phyloP scores from a whole-genome alignment of 2,113 vertebrate species.

The Genyomyrus donnyi region DNA sequence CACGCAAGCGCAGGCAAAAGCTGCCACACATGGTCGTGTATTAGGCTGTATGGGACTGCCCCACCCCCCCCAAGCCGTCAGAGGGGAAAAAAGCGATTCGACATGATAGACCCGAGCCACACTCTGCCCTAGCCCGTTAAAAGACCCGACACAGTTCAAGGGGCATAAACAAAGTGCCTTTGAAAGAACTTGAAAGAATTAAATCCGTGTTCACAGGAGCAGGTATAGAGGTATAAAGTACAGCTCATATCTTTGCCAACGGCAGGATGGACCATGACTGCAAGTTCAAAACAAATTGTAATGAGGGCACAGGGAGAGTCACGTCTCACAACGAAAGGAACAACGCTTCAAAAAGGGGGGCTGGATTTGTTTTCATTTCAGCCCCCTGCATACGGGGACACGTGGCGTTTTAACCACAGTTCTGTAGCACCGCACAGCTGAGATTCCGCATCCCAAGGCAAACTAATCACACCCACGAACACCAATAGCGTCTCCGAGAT shows the following conservation, averaged over 20 bases:
- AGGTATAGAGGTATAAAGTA: conserved; percentile 44
- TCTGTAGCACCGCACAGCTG: neutral
- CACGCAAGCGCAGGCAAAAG: neutral
- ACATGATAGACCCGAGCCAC: neutral
- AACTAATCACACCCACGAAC: neutral
- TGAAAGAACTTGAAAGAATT: conserved; percentile 38
- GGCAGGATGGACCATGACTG: conserved; percentile 40
- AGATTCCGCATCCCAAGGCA: neutral
- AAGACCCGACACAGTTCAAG: conserved; percentile 14
- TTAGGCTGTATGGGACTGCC: neutral
- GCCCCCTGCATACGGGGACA: neutral
- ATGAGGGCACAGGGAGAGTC: conserved; percentile 25
- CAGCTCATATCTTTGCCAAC: conserved; percentile 45
- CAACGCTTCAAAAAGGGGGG: neutral
- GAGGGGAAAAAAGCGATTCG: neutral
- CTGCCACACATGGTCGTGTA: neutral
- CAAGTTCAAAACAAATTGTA: conserved; percentile 46
- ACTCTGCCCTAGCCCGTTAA: neutral
- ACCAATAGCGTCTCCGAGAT: neutral
- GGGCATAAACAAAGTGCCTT: conserved; percentile 43
- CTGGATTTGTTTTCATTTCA: neutral
- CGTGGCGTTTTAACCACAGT: neutral
- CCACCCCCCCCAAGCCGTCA: neutral
- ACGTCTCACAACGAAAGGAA: neutral
- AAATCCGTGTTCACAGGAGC: conserved; percentile 41